Evolutionary conservation across 2,797 vertebrate species (phyloP), one percentile per base, ranked within the genome.

Genomic region (Knipowitschia caucasica): DNA sequence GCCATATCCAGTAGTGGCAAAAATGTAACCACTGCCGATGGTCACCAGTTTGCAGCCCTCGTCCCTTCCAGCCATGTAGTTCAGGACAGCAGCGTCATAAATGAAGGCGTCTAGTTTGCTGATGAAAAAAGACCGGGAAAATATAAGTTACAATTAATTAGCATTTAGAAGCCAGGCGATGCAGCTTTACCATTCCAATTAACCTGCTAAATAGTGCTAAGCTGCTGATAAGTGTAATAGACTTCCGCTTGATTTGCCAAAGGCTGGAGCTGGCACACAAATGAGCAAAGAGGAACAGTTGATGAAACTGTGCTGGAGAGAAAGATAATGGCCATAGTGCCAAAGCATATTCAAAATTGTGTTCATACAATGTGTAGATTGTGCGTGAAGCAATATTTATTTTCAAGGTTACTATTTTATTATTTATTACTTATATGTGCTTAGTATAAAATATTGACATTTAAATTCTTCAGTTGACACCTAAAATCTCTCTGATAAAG

Each of bases 91-190:
- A 3, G 96, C 96, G 5, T 98, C 96, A 5, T 98, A 99, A 86
- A 98, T 99, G 87, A 99, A 99, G 49, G 96, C 96, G 46, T 99
- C 96, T 81, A 99, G 83, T 83, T 99, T 99, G 80, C 96, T 99
- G 47, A 69, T 62, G 64, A 68, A 63, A 69, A 55, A 66, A 47
- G 51, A 35, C 56, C 46, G 65, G 60, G 59, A 69, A 75, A 51
- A 51, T 51, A 51, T 54, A 66, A 73, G 67, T 82, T 74, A 75
- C 59, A 86, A 78, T 85, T 84, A 83, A 88, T 88, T 81, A 79
- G 72, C 67, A 64, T 63, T 75, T 47, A 27, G 66, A 62, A 83
- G 83, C 77, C 75, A 77, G 72, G 81, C 80, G 61, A 75, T 62
- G 47, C 63, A 39, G 77, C 77, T 68, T 73, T 78, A 78, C 69